Conservation (phyloP, 30 jellyfish, hydroid and myxozoan genomes). For the Aurelia aurita region DNA sequence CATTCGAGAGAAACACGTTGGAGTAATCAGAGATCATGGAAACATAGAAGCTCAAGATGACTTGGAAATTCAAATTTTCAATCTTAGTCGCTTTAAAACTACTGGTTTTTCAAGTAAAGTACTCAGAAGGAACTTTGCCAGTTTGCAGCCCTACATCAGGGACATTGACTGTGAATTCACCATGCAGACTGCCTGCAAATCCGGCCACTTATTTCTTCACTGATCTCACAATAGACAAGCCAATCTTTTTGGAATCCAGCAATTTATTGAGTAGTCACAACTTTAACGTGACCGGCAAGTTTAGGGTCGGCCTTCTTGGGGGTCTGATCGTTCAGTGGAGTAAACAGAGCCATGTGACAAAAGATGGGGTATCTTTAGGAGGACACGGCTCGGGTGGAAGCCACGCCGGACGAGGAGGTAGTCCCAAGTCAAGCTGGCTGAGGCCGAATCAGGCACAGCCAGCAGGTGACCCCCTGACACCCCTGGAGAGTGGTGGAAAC, state of each 20-base stretch:
- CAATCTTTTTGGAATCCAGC: constrained; percentile 14
- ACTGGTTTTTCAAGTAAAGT: background rate
- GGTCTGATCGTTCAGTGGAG: constrained; percentile 7
- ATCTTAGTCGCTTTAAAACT: too few species aligned
- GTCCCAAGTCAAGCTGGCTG: constrained; percentile 43
- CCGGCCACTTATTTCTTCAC: background rate
- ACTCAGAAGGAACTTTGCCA: constrained; percentile 16
- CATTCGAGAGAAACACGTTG: too few species aligned
- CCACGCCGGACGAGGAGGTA: constrained; percentile 63
- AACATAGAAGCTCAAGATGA: too few species aligned
- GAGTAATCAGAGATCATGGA: too few species aligned
- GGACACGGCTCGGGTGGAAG: constrained; percentile 68
- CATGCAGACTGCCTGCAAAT: constrained; percentile 11
- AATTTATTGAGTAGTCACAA: background rate
- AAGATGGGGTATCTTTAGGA: constrained; percentile 11
- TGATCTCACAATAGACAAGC: constrained; percentile 14
- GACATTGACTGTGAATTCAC: background rate
- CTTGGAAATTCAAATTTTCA: too few species aligned
- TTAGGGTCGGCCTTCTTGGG: constrained; percentile 41
- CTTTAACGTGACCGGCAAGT: constrained; percentile 27
- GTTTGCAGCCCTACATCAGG: constrained; percentile 4
- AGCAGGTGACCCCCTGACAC: constrained; percentile 24
- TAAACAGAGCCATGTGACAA: background rate
- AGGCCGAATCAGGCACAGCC: constrained; percentile 2
- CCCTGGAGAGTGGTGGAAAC: constrained; percentile 14